A percentile compares a stretch with the other conserved stretches of the same genome.
Conservation (phyloP, 30 jellyfish, hydroid and myxozoan species). For the Sanderia malayensis region DNA sequence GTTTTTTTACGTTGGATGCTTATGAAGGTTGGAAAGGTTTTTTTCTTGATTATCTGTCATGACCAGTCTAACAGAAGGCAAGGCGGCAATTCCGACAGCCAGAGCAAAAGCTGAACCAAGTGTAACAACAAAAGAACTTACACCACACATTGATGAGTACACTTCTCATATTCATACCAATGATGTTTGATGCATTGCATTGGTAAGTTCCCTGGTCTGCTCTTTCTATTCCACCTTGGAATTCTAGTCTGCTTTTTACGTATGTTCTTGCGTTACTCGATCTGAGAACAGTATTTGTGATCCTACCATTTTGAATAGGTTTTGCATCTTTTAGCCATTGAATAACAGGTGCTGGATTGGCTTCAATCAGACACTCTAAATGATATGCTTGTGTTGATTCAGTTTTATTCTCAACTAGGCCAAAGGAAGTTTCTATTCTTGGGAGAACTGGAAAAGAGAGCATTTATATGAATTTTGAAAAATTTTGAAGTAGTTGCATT, state of each 20-base stretch:
- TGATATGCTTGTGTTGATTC: constrained; percentile 20
- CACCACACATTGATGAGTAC: constrained; percentile 61
- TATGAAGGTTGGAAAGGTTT: no score
- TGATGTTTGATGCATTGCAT: constrained; percentile 52
- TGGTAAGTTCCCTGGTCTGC: constrained; percentile 48
- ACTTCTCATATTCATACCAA: constrained; percentile 30
- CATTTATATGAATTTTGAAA: no score
- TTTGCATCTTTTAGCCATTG: constrained; percentile 33
- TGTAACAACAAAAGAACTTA: constrained; percentile 27
- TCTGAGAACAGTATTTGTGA: constrained; percentile 2
- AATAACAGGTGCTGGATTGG: constrained; percentile 34
- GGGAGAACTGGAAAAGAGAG: constrained; percentile 62
- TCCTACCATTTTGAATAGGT: not conserved
- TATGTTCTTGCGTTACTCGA: not conserved
- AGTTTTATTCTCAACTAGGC: constrained; percentile 20
- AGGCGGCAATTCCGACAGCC: no score
- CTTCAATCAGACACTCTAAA: constrained; percentile 28
- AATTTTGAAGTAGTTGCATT: no score
- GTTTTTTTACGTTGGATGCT: no score
- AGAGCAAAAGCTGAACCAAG: no score
- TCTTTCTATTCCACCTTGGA: constrained; percentile 41
- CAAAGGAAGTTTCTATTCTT: constrained; percentile 32
- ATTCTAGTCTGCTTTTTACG: constrained; percentile 34
- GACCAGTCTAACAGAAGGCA: no score
- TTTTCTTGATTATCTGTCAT: no score